These are phyloP conservation scores for Cydia splendana DNA, from an alignment of 1,140 invertebrate species.

Conservation along the genomic window DNA sequence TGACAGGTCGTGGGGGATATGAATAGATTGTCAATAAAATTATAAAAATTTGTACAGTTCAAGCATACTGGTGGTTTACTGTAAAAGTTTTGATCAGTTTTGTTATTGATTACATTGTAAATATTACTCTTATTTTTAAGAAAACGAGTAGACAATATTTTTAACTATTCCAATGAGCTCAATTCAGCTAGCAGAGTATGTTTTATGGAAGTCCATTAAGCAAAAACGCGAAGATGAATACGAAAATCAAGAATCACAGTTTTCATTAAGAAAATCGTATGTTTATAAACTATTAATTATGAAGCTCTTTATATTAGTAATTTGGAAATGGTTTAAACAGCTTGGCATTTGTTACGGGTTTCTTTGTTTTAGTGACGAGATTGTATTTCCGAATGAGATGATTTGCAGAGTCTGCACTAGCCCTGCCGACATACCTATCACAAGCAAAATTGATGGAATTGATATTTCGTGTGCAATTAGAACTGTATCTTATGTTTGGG, in stretches of 20 bases:
- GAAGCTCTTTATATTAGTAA: not conserved
- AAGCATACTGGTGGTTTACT: too few species aligned
- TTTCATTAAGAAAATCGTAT: not conserved
- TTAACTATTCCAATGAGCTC: not conserved
- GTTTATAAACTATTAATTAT: not conserved
- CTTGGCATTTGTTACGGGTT: not conserved
- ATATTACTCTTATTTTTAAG: not conserved
- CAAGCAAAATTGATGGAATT: conserved; percentile 10
- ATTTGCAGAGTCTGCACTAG: conserved; percentile 30
- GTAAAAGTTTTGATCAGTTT: too few species aligned
- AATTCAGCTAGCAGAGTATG: conserved; percentile 20
- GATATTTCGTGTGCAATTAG: conserved; percentile 23
- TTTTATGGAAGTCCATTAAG: conserved; percentile 6
- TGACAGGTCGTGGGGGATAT: too few species aligned
- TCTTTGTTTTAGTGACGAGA: not conserved
- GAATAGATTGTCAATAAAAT: too few species aligned
- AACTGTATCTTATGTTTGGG: not conserved
- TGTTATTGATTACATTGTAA: too few species aligned
- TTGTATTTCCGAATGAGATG: conserved; percentile 14
- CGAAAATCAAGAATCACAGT: not conserved
- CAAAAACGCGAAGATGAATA: conserved; percentile 12
- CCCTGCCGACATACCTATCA: conserved; percentile 18
- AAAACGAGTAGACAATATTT: not conserved
- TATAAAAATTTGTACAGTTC: too few species aligned
- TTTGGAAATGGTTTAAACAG: not conserved